Base-by-base conservation (phyloP, 2,888 invertebrate species). In the Steinernema hermaphroditum region DNA sequence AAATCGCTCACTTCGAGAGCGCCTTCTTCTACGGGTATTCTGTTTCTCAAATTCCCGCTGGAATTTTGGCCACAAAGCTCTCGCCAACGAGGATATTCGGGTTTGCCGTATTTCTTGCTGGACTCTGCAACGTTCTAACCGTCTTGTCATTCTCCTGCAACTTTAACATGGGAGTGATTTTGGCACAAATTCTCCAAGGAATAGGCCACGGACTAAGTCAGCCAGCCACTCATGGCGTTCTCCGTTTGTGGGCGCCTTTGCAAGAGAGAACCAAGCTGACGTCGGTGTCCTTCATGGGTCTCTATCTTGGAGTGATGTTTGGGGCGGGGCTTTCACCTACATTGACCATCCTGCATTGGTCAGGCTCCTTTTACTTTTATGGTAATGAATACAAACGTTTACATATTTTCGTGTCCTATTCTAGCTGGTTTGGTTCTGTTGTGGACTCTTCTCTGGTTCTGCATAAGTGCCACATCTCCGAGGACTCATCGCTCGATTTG, bases 1-100 rank as follows among this genome's bases (percentile, higher is more conserved):
- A 82, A 68, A 68, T 93, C 41, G 92, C 92, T 29, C 91, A 93
- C 68, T 92, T 97, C 82, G 96, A 97, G 88, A 94, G 95, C 34
- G 95, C 96, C 0, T 97, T 97, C 88, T 98, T 98, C 89, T 95
- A 95, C 91, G 97, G 97, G 24, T 98, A 98, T 88, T 91, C 97
- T 77, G 90, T 96, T 78, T 97, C 97, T 14, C 97, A 97, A 90
- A 93, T 97, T 72, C 97, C 97, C 16, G 97, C 96, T 62, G 97
- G 97, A 72, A 94, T 95, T 88, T 90, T 97, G 80, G 96, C 97
- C 16, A 94, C 96, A 37, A 92, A 93, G 88, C 94, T 94, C 88
- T 95, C 96, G 32, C 96, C 97, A 4, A 96, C 96, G 4, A 46
- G 46, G n/a, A 19, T 97, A 83, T 97, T 97, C 86, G 97, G 97